phyloP scores from a whole-genome alignment of 2,888 invertebrate genomes.

The Alentia gelatinosa region DNA sequence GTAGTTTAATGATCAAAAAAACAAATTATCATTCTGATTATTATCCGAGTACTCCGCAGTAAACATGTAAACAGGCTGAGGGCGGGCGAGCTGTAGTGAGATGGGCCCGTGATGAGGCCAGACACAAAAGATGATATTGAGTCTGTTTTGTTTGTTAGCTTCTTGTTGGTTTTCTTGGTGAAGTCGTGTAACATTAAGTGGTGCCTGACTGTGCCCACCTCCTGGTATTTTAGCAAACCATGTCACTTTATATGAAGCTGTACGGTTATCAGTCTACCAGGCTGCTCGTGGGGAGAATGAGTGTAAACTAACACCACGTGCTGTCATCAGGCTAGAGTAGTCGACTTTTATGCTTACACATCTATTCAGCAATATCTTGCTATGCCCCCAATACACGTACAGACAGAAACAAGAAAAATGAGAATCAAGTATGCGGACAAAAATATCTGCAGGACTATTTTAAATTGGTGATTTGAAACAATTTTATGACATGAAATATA shows the following conservation, averaged over 20 bases:
- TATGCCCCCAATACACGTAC: neutral
- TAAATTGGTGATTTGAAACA: no score
- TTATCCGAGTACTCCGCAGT: no score
- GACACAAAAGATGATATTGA: neutral
- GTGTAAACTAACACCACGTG: neutral
- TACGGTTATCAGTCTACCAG: neutral
- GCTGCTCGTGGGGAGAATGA: neutral
- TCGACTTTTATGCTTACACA: neutral
- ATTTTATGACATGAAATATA: no score
- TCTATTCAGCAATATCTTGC: constrained; percentile 5
- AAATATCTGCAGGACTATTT: no score
- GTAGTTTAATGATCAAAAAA: neutral
- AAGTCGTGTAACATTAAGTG: neutral
- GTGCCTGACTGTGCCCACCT: neutral
- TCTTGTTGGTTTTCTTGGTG: neutral
- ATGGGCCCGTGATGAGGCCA: neutral
- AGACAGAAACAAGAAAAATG: no score
- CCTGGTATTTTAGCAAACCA: constrained; percentile 10
- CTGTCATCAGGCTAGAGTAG: neutral
- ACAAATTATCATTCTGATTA: no score
- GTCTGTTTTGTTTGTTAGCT: neutral
- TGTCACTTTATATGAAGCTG: constrained; percentile 26
- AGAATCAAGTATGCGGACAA: no score
- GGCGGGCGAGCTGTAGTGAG: neutral
- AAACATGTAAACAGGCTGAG: no score